A percentile compares a stretch with the other conserved stretches of the same genome.
These are phyloP conservation scores for Tupaia chinensis DNA, from an alignment of 2,113 vertebrate species.

Conservation along the genomic window DNA sequence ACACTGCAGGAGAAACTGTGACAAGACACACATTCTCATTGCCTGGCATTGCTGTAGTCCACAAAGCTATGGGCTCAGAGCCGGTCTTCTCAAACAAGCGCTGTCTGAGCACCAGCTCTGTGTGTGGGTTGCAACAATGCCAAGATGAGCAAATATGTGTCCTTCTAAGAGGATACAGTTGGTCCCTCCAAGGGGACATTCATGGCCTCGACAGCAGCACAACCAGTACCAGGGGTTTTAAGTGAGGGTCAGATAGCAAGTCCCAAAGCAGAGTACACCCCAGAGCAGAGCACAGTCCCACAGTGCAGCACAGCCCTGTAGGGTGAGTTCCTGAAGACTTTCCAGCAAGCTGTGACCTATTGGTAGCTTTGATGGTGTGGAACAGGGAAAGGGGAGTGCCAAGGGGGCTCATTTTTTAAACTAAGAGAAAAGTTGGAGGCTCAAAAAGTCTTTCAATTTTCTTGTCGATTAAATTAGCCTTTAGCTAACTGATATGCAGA, in stretches of 20 bases:
- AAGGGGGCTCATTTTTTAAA: not conserved
- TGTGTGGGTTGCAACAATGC: too few species aligned
- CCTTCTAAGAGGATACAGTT: too few species aligned
- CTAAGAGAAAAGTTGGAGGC: not conserved
- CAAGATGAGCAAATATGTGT: too few species aligned
- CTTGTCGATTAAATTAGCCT: not conserved
- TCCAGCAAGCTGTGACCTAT: too few species aligned
- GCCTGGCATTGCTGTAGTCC: too few species aligned
- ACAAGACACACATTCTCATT: accelerated
- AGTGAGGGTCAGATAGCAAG: not conserved
- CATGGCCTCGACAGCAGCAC: not conserved
- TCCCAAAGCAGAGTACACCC: too few species aligned
- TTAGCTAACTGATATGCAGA: not conserved
- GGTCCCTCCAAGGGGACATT: not conserved
- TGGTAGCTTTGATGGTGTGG: too few species aligned
- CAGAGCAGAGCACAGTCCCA: too few species aligned
- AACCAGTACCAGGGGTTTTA: accelerated
- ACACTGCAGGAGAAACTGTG: accelerated
- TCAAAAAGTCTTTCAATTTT: not conserved
- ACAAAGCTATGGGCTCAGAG: not conserved
- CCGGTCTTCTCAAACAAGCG: too few species aligned
- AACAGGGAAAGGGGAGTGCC: accelerated
- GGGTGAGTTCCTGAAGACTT: too few species aligned
- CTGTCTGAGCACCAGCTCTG: too few species aligned
- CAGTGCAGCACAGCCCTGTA: too few species aligned